Base-by-base conservation (phyloP, 1,140 invertebrate genomes). In the Limonius californicus region DNA sequence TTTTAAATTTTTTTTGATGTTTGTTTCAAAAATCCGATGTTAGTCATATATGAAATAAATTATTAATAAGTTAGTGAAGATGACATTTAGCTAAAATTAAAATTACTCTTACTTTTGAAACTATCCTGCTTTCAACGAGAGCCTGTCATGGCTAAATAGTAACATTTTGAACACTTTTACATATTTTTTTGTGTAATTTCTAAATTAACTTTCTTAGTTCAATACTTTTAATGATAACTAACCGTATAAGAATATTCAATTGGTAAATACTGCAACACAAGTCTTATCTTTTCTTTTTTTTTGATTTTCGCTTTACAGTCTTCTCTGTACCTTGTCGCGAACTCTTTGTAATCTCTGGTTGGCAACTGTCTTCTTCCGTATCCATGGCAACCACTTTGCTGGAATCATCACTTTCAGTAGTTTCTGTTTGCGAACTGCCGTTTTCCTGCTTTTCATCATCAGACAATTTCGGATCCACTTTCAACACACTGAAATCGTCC, bases 371-470 rank as follows among this genome's bases (percentile, higher is more conserved):
- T 32, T 70, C 68, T 32, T 65, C 67, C 14, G 58, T 66, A 27
- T 66, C 64, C 55, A 68, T 65, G 30, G 64, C 63, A 15, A 63
- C 43, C 18, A 68, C 27, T 63, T 75, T 76, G 32, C 70, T 70
- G 9, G 74, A 75, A 64, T 76, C 75, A 57, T 75, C 74, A 60
- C 75, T 76, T 69, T 76, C 75, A 0, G 74, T 75, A 23, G 72
- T 72, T 57, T 76, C 74, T 2, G 66, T 59, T 23, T 72, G 70
- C 8, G 72, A 74, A 63, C 70, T 30, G 20, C 57, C 66, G 42
- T 18, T 45, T 50, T 50, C 45, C 2, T 16, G 45, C 19, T 74
- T 72, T 45, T 72, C 68, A 54, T 75, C 74, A 50, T 76, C 74
- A 0, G 71, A 74, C 9, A 63, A 71, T 56, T 73, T 74, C 4